These are phyloP conservation scores for Psittacula cyanocephala DNA, from an alignment of 2,113 vertebrate genomes.

Conservation along the genomic window DNA sequence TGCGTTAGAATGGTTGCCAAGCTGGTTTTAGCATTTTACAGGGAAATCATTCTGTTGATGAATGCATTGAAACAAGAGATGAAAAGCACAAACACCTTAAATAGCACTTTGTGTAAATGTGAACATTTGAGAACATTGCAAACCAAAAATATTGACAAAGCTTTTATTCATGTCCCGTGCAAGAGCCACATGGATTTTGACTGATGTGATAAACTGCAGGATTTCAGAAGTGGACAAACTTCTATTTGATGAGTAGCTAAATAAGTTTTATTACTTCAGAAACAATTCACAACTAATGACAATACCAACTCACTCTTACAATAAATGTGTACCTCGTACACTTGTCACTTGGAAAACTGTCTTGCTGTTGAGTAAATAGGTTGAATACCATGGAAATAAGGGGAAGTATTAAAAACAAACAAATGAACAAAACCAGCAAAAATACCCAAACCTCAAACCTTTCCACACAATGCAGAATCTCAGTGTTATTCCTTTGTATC, in stretches of 20 bases:
- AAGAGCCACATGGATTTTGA: not conserved
- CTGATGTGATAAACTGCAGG: not conserved
- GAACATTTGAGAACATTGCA: not conserved
- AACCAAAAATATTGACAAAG: not conserved
- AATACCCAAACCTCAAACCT: not conserved
- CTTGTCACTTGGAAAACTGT: not conserved
- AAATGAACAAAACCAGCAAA: not conserved
- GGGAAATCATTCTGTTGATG: not conserved
- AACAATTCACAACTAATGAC: not conserved
- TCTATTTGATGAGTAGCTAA: not conserved
- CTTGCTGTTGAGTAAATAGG: not conserved
- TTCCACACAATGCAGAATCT: not conserved
- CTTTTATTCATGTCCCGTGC: not conserved
- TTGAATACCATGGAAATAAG: not conserved
- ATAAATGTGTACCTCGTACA: not conserved
- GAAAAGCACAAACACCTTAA: not conserved
- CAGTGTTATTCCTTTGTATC: not conserved
- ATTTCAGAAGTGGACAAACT: not conserved
- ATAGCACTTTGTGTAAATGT: not conserved
- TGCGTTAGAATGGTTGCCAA: not conserved
- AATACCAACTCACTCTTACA: not conserved
- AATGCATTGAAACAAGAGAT: not conserved
- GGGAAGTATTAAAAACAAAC: not conserved
- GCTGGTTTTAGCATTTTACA: not conserved
- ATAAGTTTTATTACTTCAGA: not conserved